Evolutionary conservation across 2,113 vertebrate genomes (phyloP).

Genomic region (Leptodactylus fuscus): DNA sequence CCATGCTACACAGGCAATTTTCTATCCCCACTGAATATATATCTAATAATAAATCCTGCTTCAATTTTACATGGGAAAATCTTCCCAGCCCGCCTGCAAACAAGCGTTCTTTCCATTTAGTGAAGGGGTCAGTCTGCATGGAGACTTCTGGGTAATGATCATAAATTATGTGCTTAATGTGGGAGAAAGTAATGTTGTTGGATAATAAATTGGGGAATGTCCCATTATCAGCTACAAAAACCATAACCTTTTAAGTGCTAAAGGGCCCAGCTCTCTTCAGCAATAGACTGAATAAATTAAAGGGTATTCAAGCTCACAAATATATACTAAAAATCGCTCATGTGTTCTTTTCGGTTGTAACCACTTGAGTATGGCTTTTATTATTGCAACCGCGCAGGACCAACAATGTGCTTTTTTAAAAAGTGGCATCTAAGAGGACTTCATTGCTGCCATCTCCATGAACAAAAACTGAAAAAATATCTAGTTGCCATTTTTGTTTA

Average conservation of each 20-base stretch:
- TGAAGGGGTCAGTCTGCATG: constrained; percentile 41
- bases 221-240: constrained; percentile 47
- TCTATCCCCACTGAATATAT: constrained; percentile 43
- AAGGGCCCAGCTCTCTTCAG: constrained; percentile 19
- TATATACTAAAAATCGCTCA: constrained; percentile 46
- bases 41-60: constrained; percentile 51
- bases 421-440: background rate
- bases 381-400: background rate
- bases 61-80: constrained; percentile 48
- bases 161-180: constrained; percentile 59
- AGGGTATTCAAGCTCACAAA: constrained; percentile 42
- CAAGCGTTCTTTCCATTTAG: constrained; percentile 38
- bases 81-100: background rate
- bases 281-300: constrained; percentile 48
- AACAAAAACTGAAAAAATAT: background rate
- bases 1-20: constrained; percentile 23
- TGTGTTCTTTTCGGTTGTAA: constrained; percentile 30
- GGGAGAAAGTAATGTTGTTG: constrained; percentile 52
- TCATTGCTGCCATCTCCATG: background rate
- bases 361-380: background rate
- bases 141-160: constrained; percentile 52
- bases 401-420: constrained; percentile 25
- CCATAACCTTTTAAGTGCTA: constrained; percentile 50
- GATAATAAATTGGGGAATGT: constrained; percentile 52
- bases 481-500: background rate